These are phyloP conservation scores for Diploscapter pachys DNA, from an alignment of 1,140 invertebrate species.

Conservation along the genomic window DNA sequence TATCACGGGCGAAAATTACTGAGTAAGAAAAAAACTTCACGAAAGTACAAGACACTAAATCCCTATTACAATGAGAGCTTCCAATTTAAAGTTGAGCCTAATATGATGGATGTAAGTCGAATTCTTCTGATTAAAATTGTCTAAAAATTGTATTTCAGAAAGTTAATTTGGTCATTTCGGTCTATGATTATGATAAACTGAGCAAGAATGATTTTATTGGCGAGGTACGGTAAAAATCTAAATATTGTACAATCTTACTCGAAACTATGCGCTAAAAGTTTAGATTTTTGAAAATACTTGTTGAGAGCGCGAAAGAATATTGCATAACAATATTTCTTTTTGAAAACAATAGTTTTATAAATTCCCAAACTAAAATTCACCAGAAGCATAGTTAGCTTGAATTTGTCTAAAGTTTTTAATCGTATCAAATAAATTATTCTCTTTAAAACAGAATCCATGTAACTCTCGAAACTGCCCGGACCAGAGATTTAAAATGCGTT, in stretches of 20 bases:
- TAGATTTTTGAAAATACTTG: no score
- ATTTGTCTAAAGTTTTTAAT: neutral
- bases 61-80: slow-evolving; percentile 69
- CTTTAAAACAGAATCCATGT: no score
- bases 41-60: slow-evolving; percentile 66
- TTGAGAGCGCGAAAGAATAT: no score
- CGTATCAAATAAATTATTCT: no score
- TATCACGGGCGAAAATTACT: slow-evolving; percentile 66
- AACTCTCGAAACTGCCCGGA: no score
- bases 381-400: neutral
- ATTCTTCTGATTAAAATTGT: neutral
- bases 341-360: no score
- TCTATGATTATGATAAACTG: slow-evolving; percentile 59
- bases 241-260: slow-evolving; percentile 14
- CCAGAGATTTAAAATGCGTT: no score
- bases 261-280: neutral
- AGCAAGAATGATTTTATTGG: slow-evolving; percentile 59
- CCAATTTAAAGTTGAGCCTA: slow-evolving; percentile 68
- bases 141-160: slow-evolving; percentile 39
- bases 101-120: slow-evolving; percentile 70
- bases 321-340: no score
- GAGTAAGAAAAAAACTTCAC: slow-evolving; percentile 68
- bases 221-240: slow-evolving; percentile 24
- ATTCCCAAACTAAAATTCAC: no score
- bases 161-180: slow-evolving; percentile 53